Percentiles rank a stretch among this genome's conserved stretches.
phyloP scores from a whole-genome alignment of 2,113 vertebrate species.

The Callopanchax toddi region DNA sequence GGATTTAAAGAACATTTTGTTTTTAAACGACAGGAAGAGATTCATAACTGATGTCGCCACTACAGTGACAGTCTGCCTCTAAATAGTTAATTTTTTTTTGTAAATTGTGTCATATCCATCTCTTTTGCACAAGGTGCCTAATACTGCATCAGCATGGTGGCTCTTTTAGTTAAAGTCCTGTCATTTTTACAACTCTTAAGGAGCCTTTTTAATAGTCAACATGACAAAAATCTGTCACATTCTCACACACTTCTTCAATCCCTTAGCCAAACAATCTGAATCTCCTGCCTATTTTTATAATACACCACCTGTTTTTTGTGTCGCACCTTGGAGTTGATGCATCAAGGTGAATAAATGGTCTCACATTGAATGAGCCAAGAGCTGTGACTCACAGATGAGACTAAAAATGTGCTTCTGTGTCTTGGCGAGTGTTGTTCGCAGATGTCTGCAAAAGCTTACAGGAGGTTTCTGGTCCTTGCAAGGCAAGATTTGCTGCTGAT shows the following conservation, averaged over 20 bases:
- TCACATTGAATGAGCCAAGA: conserved; percentile 1
- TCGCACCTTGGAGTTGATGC: background rate
- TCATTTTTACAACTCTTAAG: background rate
- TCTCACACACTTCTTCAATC: background rate
- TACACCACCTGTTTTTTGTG: conserved; percentile 2
- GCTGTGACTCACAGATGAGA: background rate
- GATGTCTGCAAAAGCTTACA: background rate
- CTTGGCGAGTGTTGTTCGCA: background rate
- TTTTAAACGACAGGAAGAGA: too few species aligned
- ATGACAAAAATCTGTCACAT: background rate
- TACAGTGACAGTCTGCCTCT: too few species aligned
- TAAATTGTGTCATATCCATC: background rate
- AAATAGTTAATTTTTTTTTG: too few species aligned
- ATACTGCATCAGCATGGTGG: background rate
- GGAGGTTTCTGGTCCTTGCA: background rate
- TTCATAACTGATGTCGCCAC: too few species aligned
- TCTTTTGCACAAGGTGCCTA: conserved; percentile 2
- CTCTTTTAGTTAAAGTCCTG: conserved; percentile 1
- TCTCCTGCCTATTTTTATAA: background rate
- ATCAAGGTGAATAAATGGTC: background rate
- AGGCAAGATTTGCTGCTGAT: conserved; percentile 3
- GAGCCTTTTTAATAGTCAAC: background rate
- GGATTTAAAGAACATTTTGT: too few species aligned
- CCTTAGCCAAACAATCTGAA: background rate
- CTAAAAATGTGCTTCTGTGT: conserved; percentile 1